phyloP scores from a whole-genome alignment of 2,888 invertebrate species.

The Allophyes oxyacanthae region DNA sequence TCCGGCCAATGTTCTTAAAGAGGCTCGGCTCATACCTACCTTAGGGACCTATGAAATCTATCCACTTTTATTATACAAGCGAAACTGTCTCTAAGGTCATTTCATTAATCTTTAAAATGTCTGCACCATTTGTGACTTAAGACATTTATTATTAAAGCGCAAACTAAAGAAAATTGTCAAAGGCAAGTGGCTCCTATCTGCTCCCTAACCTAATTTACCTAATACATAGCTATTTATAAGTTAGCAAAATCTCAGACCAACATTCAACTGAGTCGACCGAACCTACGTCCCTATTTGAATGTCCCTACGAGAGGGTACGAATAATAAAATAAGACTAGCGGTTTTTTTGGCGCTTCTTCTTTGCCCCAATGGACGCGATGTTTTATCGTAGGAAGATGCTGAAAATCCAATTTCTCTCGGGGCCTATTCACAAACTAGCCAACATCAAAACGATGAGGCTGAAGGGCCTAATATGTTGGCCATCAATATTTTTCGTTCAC shows the following conservation, averaged over 20 bases:
- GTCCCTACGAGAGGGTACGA: constrained; percentile 53
- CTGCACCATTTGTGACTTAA: constrained; percentile 16
- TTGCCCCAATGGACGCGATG: constrained; percentile 24
- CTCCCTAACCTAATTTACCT: no score
- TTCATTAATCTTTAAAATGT: constrained; percentile 29
- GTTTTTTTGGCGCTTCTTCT: constrained; percentile 46
- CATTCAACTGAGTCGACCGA: constrained; percentile 31
- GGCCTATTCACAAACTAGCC: constrained; percentile 61
- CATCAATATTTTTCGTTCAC: constrained; percentile 60
- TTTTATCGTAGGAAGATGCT: constrained; percentile 51
- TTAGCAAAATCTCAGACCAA: constrained; percentile 39
- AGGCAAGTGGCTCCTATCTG: constrained; percentile 26
- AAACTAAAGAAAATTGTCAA: constrained; percentile 22
- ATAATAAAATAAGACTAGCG: constrained; percentile 53
- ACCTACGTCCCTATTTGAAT: constrained; percentile 49
- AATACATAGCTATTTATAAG: constrained; percentile 30
- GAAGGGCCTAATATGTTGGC: constrained; percentile 52
- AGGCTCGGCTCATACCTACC: constrained; percentile 11
- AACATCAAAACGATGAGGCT: constrained; percentile 51
- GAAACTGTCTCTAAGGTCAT: constrained; percentile 12
- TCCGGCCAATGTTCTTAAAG: constrained; percentile 27
- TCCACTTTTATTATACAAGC: constrained; percentile 12
- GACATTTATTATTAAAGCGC: constrained; percentile 25
- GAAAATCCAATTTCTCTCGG: constrained; percentile 66
- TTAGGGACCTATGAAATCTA: constrained; percentile 8